A percentile compares a stretch with the other conserved stretches of the same genome.
Evolutionary conservation across 1,140 invertebrate species (phyloP).

Genomic region (Radopholus similis): DNA sequence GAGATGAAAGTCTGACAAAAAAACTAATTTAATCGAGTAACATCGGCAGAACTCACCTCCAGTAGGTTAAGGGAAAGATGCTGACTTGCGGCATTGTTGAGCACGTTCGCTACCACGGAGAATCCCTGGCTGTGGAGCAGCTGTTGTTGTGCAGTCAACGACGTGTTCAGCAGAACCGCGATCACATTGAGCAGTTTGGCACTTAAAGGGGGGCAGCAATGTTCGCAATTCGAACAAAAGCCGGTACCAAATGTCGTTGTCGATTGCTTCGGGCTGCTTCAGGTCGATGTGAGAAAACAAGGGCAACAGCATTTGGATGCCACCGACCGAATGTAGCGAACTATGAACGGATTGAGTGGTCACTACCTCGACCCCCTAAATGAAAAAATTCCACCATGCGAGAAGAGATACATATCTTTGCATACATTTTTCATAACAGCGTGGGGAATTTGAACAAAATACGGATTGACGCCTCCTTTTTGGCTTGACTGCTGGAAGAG

Average conservation of each 20-base stretch:
- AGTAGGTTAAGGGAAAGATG: constrained; percentile 50
- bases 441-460: constrained; percentile 97
- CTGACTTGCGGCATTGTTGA: constrained; percentile 69
- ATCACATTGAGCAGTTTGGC: constrained; percentile 93
- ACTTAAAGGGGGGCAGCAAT: constrained; percentile 66
- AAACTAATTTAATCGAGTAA: neutral
- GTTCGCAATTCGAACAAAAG: neutral
- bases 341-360: constrained; percentile 98
- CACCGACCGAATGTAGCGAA: constrained; percentile 95
- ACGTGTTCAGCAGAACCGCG: constrained; percentile 90
- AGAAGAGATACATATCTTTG: neutral
- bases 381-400: no score
- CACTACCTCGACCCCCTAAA: constrained; percentile 94
- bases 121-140: constrained; percentile 97
- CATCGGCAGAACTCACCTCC: constrained; percentile 17
- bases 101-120: constrained; percentile 91
- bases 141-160: constrained; percentile 93
- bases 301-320: constrained; percentile 95
- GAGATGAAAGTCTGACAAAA: constrained; percentile 64
- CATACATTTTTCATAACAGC: constrained; percentile 59
- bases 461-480: constrained; percentile 68
- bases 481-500: constrained; percentile 84
- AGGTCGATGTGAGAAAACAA: constrained; percentile 94
- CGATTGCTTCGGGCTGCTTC: constrained; percentile 56
- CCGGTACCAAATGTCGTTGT: constrained; percentile 63